These are phyloP conservation scores for Eurois occulta DNA, from an alignment of 2,888 invertebrate genomes.

Conservation along the genomic window DNA sequence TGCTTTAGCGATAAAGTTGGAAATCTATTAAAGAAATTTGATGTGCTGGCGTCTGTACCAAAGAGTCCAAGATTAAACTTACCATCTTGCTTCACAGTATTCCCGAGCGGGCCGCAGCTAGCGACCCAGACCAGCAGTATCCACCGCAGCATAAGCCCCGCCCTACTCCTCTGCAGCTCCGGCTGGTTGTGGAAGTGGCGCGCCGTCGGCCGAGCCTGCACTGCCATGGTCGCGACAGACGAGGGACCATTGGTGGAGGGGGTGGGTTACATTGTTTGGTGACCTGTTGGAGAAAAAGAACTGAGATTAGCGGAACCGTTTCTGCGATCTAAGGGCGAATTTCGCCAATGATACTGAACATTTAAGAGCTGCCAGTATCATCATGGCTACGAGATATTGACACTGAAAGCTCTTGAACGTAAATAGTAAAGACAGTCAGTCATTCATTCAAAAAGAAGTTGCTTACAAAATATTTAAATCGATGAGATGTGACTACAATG, in stretches of 20 bases:
- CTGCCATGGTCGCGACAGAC: conserved; percentile 77
- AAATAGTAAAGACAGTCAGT: neutral
- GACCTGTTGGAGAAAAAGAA: conserved; percentile 26
- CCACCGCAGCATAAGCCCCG: conserved; percentile 86
- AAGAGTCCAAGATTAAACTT: conserved; percentile 69
- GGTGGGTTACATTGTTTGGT: conserved; percentile 60
- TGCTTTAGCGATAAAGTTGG: too few relatives aligned
- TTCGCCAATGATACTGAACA: neutral
- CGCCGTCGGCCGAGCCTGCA: conserved; percentile 80
- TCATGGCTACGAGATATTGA: neutral
- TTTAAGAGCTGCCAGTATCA: neutral
- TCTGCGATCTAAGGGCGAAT: neutral
- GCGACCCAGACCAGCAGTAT: conserved; percentile 86
- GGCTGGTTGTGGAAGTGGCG: conserved; percentile 89
- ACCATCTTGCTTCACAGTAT: conserved; percentile 89
- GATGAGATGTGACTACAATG: neutral
- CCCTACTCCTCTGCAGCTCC: conserved; percentile 82
- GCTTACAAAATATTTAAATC: neutral
- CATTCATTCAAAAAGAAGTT: neutral
- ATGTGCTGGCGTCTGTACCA: too few relatives aligned
- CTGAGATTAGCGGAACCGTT: neutral
- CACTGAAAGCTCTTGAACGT: neutral
- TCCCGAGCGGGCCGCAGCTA: conserved; percentile 85
- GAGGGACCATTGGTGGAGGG: conserved; percentile 70
- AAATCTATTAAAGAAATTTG: too few relatives aligned